Evolutionary conservation across 2,113 vertebrate species (phyloP), one percentile per base, ranked within the genome.

Genomic region (Ctenomys sociabilis): DNA sequence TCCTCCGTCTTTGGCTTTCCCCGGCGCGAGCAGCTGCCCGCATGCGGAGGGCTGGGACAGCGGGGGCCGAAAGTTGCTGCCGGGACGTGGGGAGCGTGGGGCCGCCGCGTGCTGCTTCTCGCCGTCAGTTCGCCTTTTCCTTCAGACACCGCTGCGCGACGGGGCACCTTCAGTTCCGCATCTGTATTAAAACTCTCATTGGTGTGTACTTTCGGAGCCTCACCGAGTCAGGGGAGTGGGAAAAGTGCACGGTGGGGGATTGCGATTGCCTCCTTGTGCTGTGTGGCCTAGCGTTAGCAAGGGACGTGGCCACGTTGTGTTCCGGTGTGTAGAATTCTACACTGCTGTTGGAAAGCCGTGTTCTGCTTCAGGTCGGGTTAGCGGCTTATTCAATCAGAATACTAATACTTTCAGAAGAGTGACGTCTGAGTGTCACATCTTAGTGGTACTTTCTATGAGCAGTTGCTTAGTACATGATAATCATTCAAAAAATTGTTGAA

Each of bases 11-110:
- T 2, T 54, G 73, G 88, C 66, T 72, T 11, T 12, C 32, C 17
- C 1, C 3, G 37, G 11, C 2, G 32, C 17, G 0, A 21, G 52
- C 35, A 6, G 14, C 86, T 3, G 49, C 80, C 66, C 0, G 8
- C n/a, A 1, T 54, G 45, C 45, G n/a, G 54, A 30, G 84, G 9
- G 40, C 45, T 28, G 59, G 24, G 59, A 54, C 35, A 54, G 14
- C 54, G n/a, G 37, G 40, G 85, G 75, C 13, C 70, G 85, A 16
- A 95, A 97, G 94, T 96, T 89, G 84, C 49, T 22, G 77, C 94
- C 1, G 10, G 35, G 77, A 22, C 63, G 37, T 43, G 85, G 22
- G 64, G 92, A 57, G 8, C 13, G n/a, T 59, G 30, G 82, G 43
- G 45, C 82, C 40, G 28, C 86, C 24, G 40, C 49, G 73, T 32